phyloP scores from a whole-genome alignment of 2,113 vertebrate species.

The Athene cunicularia region DNA sequence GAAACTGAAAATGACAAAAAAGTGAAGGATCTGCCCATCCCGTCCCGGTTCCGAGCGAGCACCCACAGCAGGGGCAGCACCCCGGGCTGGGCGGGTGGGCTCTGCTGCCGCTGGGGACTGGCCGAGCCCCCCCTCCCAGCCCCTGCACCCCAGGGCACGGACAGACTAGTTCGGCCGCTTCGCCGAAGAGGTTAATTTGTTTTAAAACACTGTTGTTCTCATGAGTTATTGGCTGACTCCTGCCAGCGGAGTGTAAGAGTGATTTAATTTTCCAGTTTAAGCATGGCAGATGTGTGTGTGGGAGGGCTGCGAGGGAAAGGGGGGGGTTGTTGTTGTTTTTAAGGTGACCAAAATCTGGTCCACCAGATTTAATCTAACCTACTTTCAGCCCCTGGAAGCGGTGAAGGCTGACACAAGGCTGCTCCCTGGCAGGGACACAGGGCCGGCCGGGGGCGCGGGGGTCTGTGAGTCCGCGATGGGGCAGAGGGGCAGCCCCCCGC shows the following conservation, averaged over 20 bases:
- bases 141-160: fast-evolving
- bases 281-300: conserved; percentile 44
- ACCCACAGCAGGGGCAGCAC: fast-evolving
- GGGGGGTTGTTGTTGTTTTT: neutral
- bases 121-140: neutral
- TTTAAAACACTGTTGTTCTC: neutral
- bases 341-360: conserved; percentile 41
- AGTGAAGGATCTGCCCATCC: neutral
- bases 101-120: fast-evolving
- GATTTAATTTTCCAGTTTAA: conserved; percentile 1
- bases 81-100: too few relatives aligned
- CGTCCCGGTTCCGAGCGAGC: neutral
- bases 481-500: neutral
- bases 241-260: neutral
- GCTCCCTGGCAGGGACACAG: fast-evolving
- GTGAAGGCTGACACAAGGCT: neutral
- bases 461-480: fast-evolving
- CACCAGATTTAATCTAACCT: neutral
- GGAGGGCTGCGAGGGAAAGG: conserved; percentile 1
- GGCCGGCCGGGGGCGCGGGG: neutral
- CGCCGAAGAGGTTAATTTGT: neutral
- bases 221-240: neutral
- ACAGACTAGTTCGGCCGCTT: neutral
- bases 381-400: neutral
- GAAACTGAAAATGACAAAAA: neutral